Base-by-base conservation (phyloP, 2,888 invertebrate species). In the Ophioninae sp. region DNA sequence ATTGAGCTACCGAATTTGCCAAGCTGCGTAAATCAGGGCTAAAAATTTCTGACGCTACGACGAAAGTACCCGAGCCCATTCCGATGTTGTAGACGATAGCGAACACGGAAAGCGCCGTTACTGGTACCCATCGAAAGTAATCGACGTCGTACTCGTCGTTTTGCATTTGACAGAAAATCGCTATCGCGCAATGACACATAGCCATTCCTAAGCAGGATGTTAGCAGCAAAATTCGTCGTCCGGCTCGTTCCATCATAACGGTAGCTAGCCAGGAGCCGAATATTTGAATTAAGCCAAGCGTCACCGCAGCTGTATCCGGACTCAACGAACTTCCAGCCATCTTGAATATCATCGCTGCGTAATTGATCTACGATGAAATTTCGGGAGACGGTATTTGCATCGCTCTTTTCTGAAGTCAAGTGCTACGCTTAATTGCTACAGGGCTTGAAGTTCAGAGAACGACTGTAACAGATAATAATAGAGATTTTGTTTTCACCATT, bases 181-280 rank as follows among this genome's bases (percentile, higher is more conserved):
- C 91, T 10, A 94, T 86, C 6, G 88, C 83, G 8, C 87, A 84
- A 67, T 93, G 91, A 64, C 92, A 91, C 0, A 90, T 0, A 5
- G 85, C 85, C 92, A 93, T 93, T 2, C 92, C 88, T 0, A 88
- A 44, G 21, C 93, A 93, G 0, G 94, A 94, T 57, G 93, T 86
- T 5, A 94, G 87, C 7, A 95, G 89, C 10, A 95, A 89, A 7
- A 89, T 87, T 70, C 95, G 92, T 88, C 96, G 93, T 0, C 96
- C 96, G 70, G 94, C 94, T 67, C 93, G 94, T 87, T 96, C 96
- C 88, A 95, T 93, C 0, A 95, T n/a, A n/a, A 86, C 0, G 93
- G 94, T 93, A 0, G 94, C 93, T 0, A 93, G 80, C 30, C 92
- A 88, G 10, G 94, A 93, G 0, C 95, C 95, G 5, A 90, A 61